Evolutionary conservation across 2,888 invertebrate genomes (phyloP).

Genomic region (Rambutsinella grinnellia): DNA sequence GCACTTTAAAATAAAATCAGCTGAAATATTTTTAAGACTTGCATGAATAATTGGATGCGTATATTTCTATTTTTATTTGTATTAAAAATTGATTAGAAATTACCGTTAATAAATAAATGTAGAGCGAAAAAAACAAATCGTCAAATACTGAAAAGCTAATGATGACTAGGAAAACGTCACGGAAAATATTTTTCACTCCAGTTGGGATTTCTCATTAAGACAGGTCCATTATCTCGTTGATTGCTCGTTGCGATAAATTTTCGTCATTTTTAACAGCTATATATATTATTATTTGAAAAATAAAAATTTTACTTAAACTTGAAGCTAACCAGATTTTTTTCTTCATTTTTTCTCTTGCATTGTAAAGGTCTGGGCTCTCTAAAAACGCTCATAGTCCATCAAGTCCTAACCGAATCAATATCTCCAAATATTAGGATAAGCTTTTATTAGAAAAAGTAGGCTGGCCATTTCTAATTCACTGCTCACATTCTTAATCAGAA

Average conservation of each 20-base stretch:
- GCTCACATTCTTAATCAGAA: background rate
- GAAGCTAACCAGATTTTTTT: background rate
- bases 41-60: background rate
- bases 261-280: background rate
- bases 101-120: too few species aligned
- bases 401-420: background rate
- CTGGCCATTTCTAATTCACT: constrained; percentile 30
- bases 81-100: too few species aligned
- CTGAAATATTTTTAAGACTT: background rate
- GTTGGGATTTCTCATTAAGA: too few species aligned
- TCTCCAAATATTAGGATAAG: constrained; percentile 30
- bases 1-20: background rate
- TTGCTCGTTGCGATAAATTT: background rate
- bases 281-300: background rate
- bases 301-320: too few species aligned
- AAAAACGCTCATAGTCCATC: too few species aligned
- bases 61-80: too few species aligned
- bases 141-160: too few species aligned
- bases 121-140: too few species aligned
- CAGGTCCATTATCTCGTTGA: too few species aligned
- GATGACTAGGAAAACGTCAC: too few species aligned
- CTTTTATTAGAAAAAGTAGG: constrained; percentile 7
- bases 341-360: background rate
- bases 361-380: constrained; percentile 7
- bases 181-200: too few species aligned